Conservation (phyloP, 1,140 invertebrate species). For the Ips nitidus region DNA sequence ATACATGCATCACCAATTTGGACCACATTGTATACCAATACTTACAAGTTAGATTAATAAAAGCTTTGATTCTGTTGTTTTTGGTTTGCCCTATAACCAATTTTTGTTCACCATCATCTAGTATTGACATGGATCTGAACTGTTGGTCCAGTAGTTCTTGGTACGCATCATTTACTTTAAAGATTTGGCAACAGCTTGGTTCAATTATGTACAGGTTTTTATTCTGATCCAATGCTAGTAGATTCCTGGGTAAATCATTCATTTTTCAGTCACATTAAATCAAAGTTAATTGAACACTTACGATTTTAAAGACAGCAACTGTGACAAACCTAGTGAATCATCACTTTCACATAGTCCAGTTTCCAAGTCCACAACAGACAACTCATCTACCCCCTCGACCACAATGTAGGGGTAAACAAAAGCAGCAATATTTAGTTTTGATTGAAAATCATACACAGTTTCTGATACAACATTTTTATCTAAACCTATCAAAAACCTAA, state of each 20-base stretch:
- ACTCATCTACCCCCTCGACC: slow-evolving; percentile 2
- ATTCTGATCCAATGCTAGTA: slow-evolving; percentile 30
- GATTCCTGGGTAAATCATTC: slow-evolving; percentile 10
- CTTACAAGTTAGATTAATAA: slow-evolving; percentile 21
- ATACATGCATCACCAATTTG: slow-evolving; percentile 3
- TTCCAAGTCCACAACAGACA: slow-evolving; percentile 25
- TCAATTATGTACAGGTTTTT: slow-evolving; percentile 32
- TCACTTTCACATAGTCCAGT: slow-evolving; percentile 6
- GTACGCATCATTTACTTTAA: slow-evolving; percentile 24
- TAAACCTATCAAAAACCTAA: background rate
- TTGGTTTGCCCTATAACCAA: slow-evolving; percentile 9
- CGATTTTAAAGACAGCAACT: slow-evolving; percentile 8
- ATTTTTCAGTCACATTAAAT: slow-evolving; percentile 2
- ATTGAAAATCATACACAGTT: slow-evolving; percentile 21
- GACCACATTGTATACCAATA: background rate
- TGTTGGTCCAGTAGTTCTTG: background rate
- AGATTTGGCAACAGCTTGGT: slow-evolving; percentile 26
- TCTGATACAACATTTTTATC: slow-evolving; percentile 16
- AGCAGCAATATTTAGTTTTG: slow-evolving; percentile 11
- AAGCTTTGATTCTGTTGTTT: slow-evolving; percentile 21
- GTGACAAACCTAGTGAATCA: slow-evolving; percentile 15
- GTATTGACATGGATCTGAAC: background rate
- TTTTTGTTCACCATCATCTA: slow-evolving; percentile 15
- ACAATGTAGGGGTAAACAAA: slow-evolving; percentile 29
- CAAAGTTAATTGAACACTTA: slow-evolving; percentile 15